Percentiles rank a stretch among this genome's conserved stretches.
Conservation (phyloP, 2,797 vertebrate genomes). For the Ciconia nigra region DNA sequence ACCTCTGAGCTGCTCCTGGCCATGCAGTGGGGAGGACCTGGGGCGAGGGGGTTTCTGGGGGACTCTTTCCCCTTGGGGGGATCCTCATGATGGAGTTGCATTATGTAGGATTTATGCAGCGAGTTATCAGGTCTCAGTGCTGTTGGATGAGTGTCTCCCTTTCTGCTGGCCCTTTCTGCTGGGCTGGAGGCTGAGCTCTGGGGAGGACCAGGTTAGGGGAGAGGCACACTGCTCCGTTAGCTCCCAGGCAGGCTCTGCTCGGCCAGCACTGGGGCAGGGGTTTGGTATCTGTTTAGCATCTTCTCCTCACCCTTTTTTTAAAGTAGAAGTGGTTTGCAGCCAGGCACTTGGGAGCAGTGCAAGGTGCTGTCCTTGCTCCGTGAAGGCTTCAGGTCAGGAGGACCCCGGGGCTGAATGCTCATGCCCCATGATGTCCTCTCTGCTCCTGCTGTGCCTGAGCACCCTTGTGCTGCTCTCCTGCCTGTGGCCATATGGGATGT, state of each 20-base stretch:
- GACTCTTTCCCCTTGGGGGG: neutral
- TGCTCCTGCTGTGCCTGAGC: neutral
- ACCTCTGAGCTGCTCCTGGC: neutral
- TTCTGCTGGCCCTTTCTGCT: neutral
- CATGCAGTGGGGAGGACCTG: fast-evolving
- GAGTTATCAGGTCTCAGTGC: neutral
- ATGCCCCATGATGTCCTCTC: fast-evolving
- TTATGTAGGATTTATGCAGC: fast-evolving
- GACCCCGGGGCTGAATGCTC: neutral
- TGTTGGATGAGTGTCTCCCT: neutral
- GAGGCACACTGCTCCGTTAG: fast-evolving
- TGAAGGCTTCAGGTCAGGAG: neutral
- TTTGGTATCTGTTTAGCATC: neutral
- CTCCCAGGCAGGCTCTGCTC: neutral
- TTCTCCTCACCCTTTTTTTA: neutral
- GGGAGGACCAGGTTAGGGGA: neutral
- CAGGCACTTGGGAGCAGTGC: too few species aligned
- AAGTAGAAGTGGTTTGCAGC: neutral
- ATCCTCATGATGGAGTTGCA: neutral
- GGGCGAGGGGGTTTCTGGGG: too few species aligned
- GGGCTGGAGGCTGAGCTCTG: neutral
- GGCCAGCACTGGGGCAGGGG: neutral
- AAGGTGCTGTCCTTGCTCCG: neutral
- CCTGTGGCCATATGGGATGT: neutral
- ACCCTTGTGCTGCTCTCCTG: neutral